These are phyloP conservation scores for Antheraea yamamai DNA, from an alignment of 2,888 invertebrate genomes.

Conservation along the genomic window DNA sequence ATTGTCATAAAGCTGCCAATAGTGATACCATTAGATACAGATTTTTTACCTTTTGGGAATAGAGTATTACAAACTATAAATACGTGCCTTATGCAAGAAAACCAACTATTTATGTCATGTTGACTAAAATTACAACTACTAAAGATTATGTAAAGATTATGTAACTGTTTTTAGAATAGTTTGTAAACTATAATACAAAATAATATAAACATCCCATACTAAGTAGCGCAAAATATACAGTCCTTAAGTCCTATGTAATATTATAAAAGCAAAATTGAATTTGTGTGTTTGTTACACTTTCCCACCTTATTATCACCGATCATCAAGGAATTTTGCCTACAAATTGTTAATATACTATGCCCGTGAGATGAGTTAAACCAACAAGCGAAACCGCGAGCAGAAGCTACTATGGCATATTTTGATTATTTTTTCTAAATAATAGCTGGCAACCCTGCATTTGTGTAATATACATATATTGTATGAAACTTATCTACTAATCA, in stretches of 20 bases:
- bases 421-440: not conserved
- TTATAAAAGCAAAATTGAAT: no score
- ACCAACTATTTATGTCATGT: constrained; percentile 2
- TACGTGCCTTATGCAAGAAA: constrained; percentile 11
- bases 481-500: constrained; percentile 29
- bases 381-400: no score
- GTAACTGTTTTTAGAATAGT: not conserved
- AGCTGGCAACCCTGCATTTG: not conserved
- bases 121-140: not conserved
- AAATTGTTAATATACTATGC: no score
- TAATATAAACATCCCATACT: not conserved
- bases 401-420: no score
- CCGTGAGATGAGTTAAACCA: no score
- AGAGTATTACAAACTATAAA: constrained; percentile 9
- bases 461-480: not conserved
- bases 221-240: no score
- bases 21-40: no score
- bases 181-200: not conserved
- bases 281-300: no score
- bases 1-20: no score
- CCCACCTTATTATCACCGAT: no score
- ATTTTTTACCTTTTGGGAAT: constrained; percentile 6
- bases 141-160: not conserved
- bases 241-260: no score
- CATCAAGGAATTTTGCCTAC: no score